Base-by-base conservation (phyloP, 2,888 invertebrate genomes). In the Anthophora plumipes region DNA sequence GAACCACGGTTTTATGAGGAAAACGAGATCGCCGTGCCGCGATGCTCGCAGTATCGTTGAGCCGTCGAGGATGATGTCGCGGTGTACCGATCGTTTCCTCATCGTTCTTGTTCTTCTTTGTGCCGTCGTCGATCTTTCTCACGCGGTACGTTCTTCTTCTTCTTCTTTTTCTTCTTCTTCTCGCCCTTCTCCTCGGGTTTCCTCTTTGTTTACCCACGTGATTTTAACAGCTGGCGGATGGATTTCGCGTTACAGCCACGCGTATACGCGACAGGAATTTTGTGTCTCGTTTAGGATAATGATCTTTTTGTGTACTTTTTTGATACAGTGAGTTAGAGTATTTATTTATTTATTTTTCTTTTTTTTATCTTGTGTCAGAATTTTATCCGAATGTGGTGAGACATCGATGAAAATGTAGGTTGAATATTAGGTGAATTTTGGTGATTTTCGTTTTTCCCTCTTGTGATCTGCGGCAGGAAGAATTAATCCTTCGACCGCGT, bases 121-220 rank as follows among this genome's bases (percentile, higher is more conserved):
- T 22, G 17, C 25, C 41, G 43, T 75, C 48, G 52, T 69, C 41
- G 83, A 74, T 39, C 50, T 80, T 31, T 80, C 59, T n/a, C 41
- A 54, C 59, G 85, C 87, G 82, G 90, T 90, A 84, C 69, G 87
- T 87, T n/a, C n/a, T n/a, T n/a, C 48, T 5, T 25, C 48, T 61
- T 66, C 20, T 43, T 7, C 48, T 17, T 41, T 46, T 43, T 17
- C 46, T 46, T 43, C 8, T 20, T 25, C 2, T 6, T 57, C 8
- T 8, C 17, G 8, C 25, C 1, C 20, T 25, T 14, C n/a, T 7
- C 17, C 43, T 2, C 20, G 4, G 7, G n/a, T 5, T 5, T 20
- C 41, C 22, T 6, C 6, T 9, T 3, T 46, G 14, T 7, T 4
- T 39, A 0, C 1, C 37, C 37, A 7, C 22, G 57, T 17, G 61